Conservation (phyloP, 1,140 invertebrate species). For the Bombus breviceps region DNA sequence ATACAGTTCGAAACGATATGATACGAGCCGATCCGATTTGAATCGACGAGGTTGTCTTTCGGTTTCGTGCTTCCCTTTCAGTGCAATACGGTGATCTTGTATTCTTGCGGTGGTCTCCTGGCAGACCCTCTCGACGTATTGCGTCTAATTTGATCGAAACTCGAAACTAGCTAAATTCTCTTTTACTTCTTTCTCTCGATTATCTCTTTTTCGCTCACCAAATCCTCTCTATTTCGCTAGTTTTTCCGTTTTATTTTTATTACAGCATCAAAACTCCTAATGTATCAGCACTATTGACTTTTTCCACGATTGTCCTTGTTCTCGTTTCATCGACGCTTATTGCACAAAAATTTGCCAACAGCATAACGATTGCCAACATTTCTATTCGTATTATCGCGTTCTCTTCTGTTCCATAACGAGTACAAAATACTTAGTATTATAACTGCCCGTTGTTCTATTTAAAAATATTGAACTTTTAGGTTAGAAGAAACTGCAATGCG, state of each 20-base stretch:
- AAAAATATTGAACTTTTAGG: background rate
- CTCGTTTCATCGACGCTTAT: background rate
- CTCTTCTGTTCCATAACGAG: background rate
- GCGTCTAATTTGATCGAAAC: slow-evolving; percentile 62
- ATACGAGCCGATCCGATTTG: background rate
- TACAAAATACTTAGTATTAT: background rate
- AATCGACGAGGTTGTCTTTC: too few relatives aligned
- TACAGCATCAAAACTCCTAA: background rate
- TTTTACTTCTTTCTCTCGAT: background rate
- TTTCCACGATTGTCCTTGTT: background rate
- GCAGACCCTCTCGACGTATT: slow-evolving; percentile 71
- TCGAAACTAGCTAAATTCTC: background rate
- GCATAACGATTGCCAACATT: background rate
- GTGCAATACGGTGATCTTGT: slow-evolving; percentile 39
- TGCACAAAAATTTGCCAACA: background rate
- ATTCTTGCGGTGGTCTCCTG: slow-evolving; percentile 67
- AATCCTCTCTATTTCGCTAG: background rate
- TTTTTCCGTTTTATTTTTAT: background rate
- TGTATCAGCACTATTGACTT: background rate
- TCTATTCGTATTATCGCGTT: background rate
- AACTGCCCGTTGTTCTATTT: background rate
- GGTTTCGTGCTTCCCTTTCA: background rate
- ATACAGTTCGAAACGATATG: background rate
- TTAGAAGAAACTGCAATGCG: background rate
- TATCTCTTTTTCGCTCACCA: background rate